Base-by-base conservation (phyloP, 1,140 invertebrate species). In the Drosophila eugracilis region DNA sequence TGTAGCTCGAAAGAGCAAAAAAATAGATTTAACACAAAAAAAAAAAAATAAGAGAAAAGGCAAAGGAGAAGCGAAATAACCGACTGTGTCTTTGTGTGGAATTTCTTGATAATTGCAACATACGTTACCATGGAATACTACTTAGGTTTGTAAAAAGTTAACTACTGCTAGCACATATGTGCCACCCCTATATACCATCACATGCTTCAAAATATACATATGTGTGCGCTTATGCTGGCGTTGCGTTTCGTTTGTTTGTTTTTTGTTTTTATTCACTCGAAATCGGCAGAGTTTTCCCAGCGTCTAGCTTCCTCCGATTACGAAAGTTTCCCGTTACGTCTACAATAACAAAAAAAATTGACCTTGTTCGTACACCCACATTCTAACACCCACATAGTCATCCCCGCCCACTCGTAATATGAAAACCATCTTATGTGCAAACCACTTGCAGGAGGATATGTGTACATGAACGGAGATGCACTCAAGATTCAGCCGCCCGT, bases 391-490 rank as follows among this genome's bases (percentile, higher is more conserved):
- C 39, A 30, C 30, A 48, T 36, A 24, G 22, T 10, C 34, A 44
- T 14, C 17, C 37, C 22, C 19, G 14, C 19, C 22, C 42, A 14
- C 14, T 9, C 48, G 14, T 54, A 58, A 49, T 59, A 36, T 59
- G 49, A 26, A 30, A 52, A 26, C 55, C 17, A 1, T 10, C 14
- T 26, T 52, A 24, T 14, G 36, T 57, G 22, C 10, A 58, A 28
- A 15, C 19, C 26, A 50, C 17, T 42, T 71, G 32, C 69, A 90
- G 90, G 90, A 78, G 90, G 90, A 73, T 91, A 91, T 76, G 90
- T 91, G 34, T 91, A 89, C 70, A 91, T 91, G 90, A 91, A 91
- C 77, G 90, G 86, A 74, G 90, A 91, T 91, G 79, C 83, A 74
- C 86, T 91, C 57, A 91, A 91, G 58, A 78, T 91, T 72, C 89